These are phyloP conservation scores for Triplophysa bombifrons DNA, from an alignment of 2,797 vertebrate genomes.

Conservation along the genomic window DNA sequence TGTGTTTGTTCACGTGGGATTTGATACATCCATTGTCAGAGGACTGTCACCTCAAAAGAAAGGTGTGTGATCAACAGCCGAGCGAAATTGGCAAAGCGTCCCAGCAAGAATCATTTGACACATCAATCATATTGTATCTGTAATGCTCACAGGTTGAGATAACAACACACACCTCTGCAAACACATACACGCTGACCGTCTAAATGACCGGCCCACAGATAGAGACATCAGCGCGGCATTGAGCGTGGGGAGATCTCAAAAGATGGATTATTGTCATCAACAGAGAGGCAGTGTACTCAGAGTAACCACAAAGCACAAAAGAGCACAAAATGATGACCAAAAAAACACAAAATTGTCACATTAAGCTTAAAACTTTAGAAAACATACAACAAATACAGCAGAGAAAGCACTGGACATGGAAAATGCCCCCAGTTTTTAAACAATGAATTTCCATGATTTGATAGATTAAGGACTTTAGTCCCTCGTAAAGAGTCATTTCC, in stretches of 20 bases:
- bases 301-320: not conserved
- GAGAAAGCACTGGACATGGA: no score
- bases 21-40: slow-evolving; percentile 72
- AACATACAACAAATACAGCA: not conserved
- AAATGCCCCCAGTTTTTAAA: no score
- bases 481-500: not conserved
- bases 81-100: slow-evolving; percentile 67
- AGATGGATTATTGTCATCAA: slow-evolving; percentile 41
- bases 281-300: not conserved
- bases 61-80: slow-evolving; percentile 73
- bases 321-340: not conserved
- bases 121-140: slow-evolving; percentile 76
- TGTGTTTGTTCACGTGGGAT: slow-evolving; percentile 43
- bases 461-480: no score
- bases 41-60: slow-evolving; percentile 68
- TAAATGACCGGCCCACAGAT: slow-evolving; percentile 21
- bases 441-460: no score
- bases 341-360: not conserved
- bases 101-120: slow-evolving; percentile 64
- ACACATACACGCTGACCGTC: not conserved
- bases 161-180: slow-evolving; percentile 53
- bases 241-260: slow-evolving; percentile 37
- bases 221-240: not conserved
- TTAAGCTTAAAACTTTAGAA: no score
- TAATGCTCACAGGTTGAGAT: slow-evolving; percentile 66